Conservation (phyloP, 2,797 vertebrate species). For the Chaenodraco wilsoni region DNA sequence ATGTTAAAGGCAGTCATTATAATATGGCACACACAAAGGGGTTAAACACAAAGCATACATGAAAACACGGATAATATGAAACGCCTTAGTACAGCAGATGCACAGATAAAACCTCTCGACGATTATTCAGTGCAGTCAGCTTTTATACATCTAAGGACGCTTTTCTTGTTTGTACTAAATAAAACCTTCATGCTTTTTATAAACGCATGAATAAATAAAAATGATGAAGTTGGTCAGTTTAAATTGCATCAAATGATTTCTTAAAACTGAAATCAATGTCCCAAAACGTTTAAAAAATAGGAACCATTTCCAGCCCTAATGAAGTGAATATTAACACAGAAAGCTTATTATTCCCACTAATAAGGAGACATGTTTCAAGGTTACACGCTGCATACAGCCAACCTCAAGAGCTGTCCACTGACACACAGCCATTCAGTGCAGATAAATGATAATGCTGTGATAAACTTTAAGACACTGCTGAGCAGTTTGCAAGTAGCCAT, state of each 20-base stretch:
- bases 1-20: slow-evolving; percentile 75
- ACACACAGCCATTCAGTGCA: slow-evolving; percentile 61
- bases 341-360: slow-evolving; percentile 64
- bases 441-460: slow-evolving; percentile 73
- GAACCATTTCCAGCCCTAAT: slow-evolving; percentile 38
- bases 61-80: slow-evolving; percentile 49
- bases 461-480: slow-evolving; percentile 68
- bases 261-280: slow-evolving; percentile 26
- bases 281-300: slow-evolving; percentile 38
- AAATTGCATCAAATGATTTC: slow-evolving; percentile 31
- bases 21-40: slow-evolving; percentile 65
- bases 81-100: slow-evolving; percentile 27
- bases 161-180: slow-evolving; percentile 20
- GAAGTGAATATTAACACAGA: slow-evolving; percentile 44
- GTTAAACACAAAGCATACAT: slow-evolving; percentile 71
- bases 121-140: slow-evolving; percentile 4
- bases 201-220: slow-evolving; percentile 7
- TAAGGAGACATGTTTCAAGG: slow-evolving; percentile 69
- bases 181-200: slow-evolving; percentile 24
- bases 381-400: slow-evolving; percentile 60
- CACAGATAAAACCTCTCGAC: slow-evolving; percentile 22
- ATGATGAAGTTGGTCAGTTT: slow-evolving; percentile 16
- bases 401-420: slow-evolving; percentile 59
- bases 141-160: slow-evolving; percentile 6
- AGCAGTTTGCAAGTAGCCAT: slow-evolving; percentile 65